Percentiles rank a stretch among this genome's conserved stretches.
Evolutionary conservation across 1,140 invertebrate species (phyloP).

Genomic region (Bombus fervidus): DNA sequence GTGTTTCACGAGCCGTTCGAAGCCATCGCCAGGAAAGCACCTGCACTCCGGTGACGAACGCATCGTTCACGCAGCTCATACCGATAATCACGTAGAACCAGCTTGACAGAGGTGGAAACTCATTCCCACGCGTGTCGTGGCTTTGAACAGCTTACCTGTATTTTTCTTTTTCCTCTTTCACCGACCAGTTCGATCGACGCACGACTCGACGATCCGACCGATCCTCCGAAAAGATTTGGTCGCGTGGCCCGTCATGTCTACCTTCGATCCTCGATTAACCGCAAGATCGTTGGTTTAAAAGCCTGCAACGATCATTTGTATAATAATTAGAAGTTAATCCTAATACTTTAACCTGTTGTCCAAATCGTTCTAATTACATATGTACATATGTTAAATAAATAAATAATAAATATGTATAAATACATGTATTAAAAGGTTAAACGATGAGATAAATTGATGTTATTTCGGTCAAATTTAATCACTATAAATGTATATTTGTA

Average conservation of each 20-base stretch:
- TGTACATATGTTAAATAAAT: too few species aligned
- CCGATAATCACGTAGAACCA: conserved; percentile 39
- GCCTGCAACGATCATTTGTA: not conserved
- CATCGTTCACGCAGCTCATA: conserved; percentile 32
- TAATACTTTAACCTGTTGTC: too few species aligned
- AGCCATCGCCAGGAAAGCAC: conserved; percentile 39
- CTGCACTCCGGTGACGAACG: conserved; percentile 17
- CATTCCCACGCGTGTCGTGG: conserved; percentile 39
- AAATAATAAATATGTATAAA: too few species aligned
- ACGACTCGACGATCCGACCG: not conserved
- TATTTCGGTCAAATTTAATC: too few species aligned
- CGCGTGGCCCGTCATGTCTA: not conserved
- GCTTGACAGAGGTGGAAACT: conserved; percentile 28
- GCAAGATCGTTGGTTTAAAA: not conserved
- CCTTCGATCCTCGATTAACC: not conserved
- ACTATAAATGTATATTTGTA: too few species aligned
- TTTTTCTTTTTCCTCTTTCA: not conserved
- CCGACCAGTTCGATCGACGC: not conserved
- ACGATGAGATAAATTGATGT: too few species aligned
- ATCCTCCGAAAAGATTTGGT: not conserved
- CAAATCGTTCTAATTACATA: too few species aligned
- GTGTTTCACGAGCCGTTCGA: conserved; percentile 17
- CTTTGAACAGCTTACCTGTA: not conserved
- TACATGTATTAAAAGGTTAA: too few species aligned
- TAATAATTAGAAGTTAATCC: not conserved